A percentile compares a stretch with the other conserved stretches of the same genome.
Conservation (phyloP, 2,888 invertebrate genomes). For the Resseliella maxima region DNA sequence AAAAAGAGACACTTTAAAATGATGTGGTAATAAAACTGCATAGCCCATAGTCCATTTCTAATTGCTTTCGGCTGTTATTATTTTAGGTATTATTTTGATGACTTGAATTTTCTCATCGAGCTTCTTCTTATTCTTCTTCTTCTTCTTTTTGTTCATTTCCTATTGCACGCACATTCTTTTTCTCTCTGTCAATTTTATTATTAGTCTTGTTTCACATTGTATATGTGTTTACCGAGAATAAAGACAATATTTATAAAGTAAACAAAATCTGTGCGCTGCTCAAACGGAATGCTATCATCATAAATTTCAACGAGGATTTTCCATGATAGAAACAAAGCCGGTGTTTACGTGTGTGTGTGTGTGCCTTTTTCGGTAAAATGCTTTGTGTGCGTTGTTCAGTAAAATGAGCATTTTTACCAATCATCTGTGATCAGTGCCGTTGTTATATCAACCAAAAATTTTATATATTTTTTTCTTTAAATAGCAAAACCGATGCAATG, state of each 20-base stretch:
- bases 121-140: neutral
- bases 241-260: constrained; percentile 25
- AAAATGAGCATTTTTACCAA: neutral
- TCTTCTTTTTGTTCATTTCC: no score
- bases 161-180: no score
- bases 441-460: constrained; percentile 47
- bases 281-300: constrained; percentile 24
- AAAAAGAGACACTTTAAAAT: neutral
- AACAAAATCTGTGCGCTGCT: constrained; percentile 23
- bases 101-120: neutral
- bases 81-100: constrained; percentile 22
- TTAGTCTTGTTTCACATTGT: neutral
- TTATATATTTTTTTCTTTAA: neutral
- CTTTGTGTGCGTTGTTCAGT: neutral
- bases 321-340: neutral
- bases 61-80: constrained; percentile 4
- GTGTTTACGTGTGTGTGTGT: neutral
- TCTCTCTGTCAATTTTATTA: neutral
- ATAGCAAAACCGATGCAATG: neutral
- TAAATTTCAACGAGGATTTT: constrained; percentile 16
- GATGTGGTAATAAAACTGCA: neutral
- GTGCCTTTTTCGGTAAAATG: neutral
- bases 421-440: neutral
- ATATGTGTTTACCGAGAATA: neutral
- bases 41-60: constrained; percentile 14